Base-by-base conservation (phyloP, 2,113 vertebrate species). In the Antechinus stuartii region DNA sequence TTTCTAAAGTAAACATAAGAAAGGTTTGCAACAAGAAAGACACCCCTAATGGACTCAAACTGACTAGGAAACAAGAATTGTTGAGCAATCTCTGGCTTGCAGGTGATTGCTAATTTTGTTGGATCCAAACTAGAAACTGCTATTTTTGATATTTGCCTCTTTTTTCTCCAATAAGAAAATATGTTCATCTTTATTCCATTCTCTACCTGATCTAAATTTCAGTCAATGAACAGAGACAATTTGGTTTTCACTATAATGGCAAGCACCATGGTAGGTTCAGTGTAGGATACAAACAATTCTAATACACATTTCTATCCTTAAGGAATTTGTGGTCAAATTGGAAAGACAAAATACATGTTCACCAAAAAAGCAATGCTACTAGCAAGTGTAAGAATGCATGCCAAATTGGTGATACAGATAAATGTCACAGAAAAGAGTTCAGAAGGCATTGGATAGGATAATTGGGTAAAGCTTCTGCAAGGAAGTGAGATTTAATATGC, bases 1-100 rank as follows among this genome's bases (percentile, higher is more conserved):
- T 96, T 94, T 97, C 96, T 96, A 92, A 96, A 93, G 97, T 97
- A 97, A 97, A 98, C 93, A 98, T 95, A 96, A 91, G 95, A 97
- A 98, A 97, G 91, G 93, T 94, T 98, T 94, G 91, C 84, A 96
- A 96, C 95, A 93, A 97, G 97, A 97, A 98, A 98, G 92, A 91
- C 55, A 97, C 94, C 93, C 93, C 97, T 95, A 97, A 97, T 97
- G 95, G 97, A 97, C 93, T 97, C 94, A 90, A 97, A 93, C 96
- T 97, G 97, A 98, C 96, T 97, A 97, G 54, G 56, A 91, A 61
- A 23, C 0, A 0, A 53, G 93, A 96, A 95, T 90, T 52, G 2
- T 96, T 94, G 96, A 98, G 97, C 92, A 97, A 94, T 27, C 89
- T 93, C 90, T 97, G 14, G 90, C 14, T 76, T n/a, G 68, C 61